Percentiles rank a stretch among this genome's conserved stretches.
phyloP scores from a whole-genome alignment of 2,797 vertebrate genomes.

The Periophthalmus magnuspinnatus region DNA sequence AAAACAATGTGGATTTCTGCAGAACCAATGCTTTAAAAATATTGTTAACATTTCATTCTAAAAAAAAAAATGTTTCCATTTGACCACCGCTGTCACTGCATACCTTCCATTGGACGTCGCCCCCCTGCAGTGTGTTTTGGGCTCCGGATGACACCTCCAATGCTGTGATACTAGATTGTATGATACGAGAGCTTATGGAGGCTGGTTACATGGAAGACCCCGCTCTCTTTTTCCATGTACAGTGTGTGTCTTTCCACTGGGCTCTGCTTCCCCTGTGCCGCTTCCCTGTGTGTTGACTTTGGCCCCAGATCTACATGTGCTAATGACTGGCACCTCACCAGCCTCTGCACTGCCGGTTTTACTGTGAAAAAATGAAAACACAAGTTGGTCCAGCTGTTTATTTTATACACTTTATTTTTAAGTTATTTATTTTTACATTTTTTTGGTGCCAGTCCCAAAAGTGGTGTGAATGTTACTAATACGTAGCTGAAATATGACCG shows the following conservation, averaged over 20 bases:
- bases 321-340: conserved; percentile 27
- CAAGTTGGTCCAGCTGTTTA: conserved; percentile 41
- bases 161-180: conserved; percentile 14
- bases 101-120: neutral
- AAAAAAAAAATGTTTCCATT: neutral
- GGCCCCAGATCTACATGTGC: conserved; percentile 42
- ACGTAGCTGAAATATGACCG: too few species aligned
- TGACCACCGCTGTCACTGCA: neutral
- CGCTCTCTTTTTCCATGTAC: conserved; percentile 58
- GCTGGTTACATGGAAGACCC: conserved; percentile 39
- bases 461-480: too few species aligned
- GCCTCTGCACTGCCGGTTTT: conserved; percentile 29
- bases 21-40: too few species aligned
- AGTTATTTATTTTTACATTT: too few species aligned
- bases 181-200: conserved; percentile 40
- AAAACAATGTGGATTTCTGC: too few species aligned
- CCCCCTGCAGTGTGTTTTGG: conserved; percentile 51
- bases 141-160: conserved; percentile 50
- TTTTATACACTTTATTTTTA: conserved; percentile 15
- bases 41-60: conserved; percentile 13
- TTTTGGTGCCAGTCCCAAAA: too few species aligned
- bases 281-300: conserved; percentile 65
- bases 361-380: conserved; percentile 25
- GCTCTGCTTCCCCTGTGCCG: conserved; percentile 66
- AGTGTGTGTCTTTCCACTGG: conserved; percentile 66